Conservation (phyloP, 2,888 invertebrate genomes). For the Glyphotaelius pellucidus region DNA sequence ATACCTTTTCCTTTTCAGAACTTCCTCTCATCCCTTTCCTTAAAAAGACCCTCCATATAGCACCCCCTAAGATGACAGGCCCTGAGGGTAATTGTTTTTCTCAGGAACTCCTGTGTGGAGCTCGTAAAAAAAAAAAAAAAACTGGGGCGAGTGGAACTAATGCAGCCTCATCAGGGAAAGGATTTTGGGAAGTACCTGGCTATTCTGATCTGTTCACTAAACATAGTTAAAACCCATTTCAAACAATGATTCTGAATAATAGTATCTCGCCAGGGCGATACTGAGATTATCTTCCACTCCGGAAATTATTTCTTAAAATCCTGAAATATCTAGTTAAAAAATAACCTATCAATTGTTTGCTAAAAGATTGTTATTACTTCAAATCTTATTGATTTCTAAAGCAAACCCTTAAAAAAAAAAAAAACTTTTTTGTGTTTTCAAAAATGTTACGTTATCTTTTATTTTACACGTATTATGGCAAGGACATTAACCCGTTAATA, state of each 20-base stretch:
- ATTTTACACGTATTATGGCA: conserved; percentile 38
- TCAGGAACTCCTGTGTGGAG: too few relatives aligned
- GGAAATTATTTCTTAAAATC: too few relatives aligned
- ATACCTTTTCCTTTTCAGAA: too few relatives aligned
- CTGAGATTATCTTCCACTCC: background rate
- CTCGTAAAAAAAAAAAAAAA: background rate
- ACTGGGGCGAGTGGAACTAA: background rate
- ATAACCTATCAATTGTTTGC: background rate
- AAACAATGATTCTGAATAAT: background rate
- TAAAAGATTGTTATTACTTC: background rate
- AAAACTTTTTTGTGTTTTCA: background rate
- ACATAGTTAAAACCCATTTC: background rate
- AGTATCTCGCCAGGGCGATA: background rate
- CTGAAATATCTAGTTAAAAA: too few relatives aligned
- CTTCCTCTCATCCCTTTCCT: too few relatives aligned
- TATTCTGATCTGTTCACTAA: background rate
- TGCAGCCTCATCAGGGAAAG: background rate
- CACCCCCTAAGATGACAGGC: too few relatives aligned
- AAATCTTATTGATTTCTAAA: conserved; percentile 47
- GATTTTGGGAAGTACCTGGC: background rate
- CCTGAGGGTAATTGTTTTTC: too few relatives aligned
- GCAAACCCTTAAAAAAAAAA: conserved; percentile 35
- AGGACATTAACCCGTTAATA: conserved; percentile 41
- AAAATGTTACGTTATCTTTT: conserved; percentile 22
- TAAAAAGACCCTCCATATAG: too few relatives aligned